These are phyloP conservation scores for Amblyjoppa proteus DNA, from an alignment of 2,888 invertebrate genomes.

Conservation along the genomic window DNA sequence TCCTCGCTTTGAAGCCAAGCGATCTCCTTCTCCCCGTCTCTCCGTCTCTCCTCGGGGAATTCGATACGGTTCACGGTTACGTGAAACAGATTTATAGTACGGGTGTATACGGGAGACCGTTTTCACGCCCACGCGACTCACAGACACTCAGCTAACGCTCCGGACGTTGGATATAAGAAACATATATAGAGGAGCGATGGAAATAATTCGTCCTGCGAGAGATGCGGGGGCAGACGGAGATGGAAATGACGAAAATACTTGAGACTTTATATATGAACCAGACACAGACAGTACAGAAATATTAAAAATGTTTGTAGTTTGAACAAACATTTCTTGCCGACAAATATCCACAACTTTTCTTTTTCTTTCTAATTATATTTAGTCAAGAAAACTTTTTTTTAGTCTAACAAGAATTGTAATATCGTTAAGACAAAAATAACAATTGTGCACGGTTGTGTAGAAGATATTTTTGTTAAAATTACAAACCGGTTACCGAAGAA, in stretches of 20 bases:
- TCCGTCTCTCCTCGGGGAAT: constrained; percentile 58
- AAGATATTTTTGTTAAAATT: not conserved
- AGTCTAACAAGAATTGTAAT: not conserved
- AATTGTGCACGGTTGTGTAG: not conserved
- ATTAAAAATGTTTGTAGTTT: not conserved
- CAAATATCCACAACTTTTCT: not conserved
- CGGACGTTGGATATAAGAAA: not conserved
- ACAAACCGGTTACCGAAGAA: not conserved
- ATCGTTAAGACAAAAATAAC: not conserved
- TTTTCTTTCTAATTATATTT: too few relatives aligned
- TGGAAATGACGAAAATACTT: constrained; percentile 1
- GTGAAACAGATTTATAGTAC: constrained; percentile 64
- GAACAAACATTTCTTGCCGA: not conserved
- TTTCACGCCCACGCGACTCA: constrained; percentile 58
- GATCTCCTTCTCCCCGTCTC: not conserved
- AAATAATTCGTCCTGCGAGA: constrained; percentile 27
- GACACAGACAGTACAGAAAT: not conserved
- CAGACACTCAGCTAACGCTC: not conserved
- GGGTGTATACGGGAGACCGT: constrained; percentile 55
- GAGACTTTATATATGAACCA: not conserved
- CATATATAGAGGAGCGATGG: constrained; percentile 6
- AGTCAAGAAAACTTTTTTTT: too few relatives aligned
- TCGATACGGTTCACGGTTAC: constrained; percentile 67
- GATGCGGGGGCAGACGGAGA: constrained; percentile 21
- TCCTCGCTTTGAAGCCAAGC: constrained; percentile 24